These are phyloP conservation scores for Indicator indicator DNA, from an alignment of 2,113 vertebrate genomes.

Conservation along the genomic window DNA sequence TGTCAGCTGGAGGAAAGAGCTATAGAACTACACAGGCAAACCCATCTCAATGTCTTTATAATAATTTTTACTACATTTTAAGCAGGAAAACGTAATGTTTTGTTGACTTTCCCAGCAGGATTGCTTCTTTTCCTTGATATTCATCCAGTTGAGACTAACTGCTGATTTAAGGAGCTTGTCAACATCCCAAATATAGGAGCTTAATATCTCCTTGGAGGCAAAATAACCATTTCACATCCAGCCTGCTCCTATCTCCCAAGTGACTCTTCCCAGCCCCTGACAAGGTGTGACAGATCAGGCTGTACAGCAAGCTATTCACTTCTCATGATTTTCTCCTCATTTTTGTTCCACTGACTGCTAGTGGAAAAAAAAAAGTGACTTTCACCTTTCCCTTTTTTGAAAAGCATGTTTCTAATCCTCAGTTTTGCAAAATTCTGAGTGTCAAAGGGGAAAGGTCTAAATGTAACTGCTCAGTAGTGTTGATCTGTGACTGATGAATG, in stretches of 20 bases:
- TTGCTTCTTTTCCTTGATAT: background rate
- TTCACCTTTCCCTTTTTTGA: background rate
- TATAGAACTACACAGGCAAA: background rate
- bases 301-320: background rate
- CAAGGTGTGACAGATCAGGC: rapidly evolving
- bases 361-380: background rate
- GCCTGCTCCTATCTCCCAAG: background rate
- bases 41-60: background rate
- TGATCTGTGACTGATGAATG: background rate
- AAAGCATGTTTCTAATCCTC: background rate
- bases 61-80: background rate
- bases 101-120: background rate
- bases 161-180: background rate
- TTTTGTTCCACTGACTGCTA: background rate
- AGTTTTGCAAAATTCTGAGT: background rate
- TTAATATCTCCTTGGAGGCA: background rate
- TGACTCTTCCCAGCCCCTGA: background rate
- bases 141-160: background rate
- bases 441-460: background rate
- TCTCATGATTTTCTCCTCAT: background rate
- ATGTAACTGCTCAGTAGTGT: background rate
- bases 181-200: background rate
- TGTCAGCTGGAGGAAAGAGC: background rate
- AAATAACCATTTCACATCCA: background rate
- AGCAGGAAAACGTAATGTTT: background rate